A percentile compares a stretch with the other conserved stretches of the same genome.
phyloP scores from a whole-genome alignment of 1,140 invertebrate species.

The Pachypsylla venusta region DNA sequence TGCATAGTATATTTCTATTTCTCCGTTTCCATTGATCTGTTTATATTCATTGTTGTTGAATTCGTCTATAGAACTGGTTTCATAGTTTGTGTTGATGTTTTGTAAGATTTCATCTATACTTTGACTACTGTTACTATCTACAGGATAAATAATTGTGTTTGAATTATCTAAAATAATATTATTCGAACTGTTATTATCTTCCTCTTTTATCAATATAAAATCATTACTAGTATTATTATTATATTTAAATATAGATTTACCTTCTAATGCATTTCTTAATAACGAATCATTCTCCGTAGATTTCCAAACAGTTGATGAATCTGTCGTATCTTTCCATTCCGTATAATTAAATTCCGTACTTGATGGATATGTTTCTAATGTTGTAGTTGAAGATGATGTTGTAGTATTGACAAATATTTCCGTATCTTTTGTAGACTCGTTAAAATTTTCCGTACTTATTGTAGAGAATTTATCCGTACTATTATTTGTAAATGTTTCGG shows the following conservation, averaged over 20 bases:
- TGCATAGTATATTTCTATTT: neutral
- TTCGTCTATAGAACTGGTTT: conserved; percentile 18
- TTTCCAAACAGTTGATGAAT: too few relatives aligned
- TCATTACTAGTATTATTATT: conserved; percentile 21
- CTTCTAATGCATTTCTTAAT: conserved; percentile 62
- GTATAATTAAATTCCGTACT: too few relatives aligned
- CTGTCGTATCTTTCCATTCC: too few relatives aligned
- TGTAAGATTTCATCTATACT: neutral
- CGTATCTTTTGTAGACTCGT: too few relatives aligned
- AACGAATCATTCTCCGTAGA: conserved; percentile 49
- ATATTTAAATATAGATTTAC: conserved; percentile 32
- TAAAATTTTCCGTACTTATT: too few relatives aligned
- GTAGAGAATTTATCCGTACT: too few relatives aligned
- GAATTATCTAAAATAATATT: conserved; percentile 26
- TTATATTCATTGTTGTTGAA: conserved; percentile 27
- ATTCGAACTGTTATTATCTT: conserved; percentile 24
- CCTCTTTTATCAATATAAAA: neutral
- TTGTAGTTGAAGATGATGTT: too few relatives aligned
- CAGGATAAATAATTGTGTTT: conserved; percentile 13
- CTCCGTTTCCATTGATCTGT: neutral
- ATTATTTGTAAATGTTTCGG: too few relatives aligned
- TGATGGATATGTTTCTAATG: too few relatives aligned
- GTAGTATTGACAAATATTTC: too few relatives aligned
- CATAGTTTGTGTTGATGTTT: conserved; percentile 9
- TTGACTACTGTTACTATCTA: neutral